Conservation (phyloP, 2,797 vertebrate species). For the Eidolon dupreanum region DNA sequence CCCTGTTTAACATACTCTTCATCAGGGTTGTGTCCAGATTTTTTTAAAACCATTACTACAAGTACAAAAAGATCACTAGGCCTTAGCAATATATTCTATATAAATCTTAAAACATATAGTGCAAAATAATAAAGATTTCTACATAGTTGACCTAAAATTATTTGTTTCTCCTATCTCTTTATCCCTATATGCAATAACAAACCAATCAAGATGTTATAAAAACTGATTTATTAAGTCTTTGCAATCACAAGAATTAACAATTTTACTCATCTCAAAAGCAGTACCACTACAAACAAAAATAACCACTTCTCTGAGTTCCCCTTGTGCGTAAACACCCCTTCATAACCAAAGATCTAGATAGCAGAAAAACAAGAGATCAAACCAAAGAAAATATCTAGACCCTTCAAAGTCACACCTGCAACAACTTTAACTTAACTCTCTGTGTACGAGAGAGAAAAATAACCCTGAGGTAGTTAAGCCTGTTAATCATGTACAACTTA, state of each 20-base stretch:
- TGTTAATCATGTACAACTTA: not conserved
- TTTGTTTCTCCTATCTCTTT: not conserved
- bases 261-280: constrained; percentile 24
- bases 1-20: not conserved
- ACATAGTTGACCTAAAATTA: not conserved
- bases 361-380: not conserved
- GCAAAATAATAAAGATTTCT: not conserved
- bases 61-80: not conserved
- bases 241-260: not conserved
- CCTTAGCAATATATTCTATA: not conserved
- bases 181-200: not conserved
- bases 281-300: not conserved
- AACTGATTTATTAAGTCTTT: not conserved
- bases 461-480: not conserved
- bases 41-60: not conserved
- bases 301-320: not conserved
- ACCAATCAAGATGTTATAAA: not conserved
- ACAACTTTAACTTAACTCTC: not conserved
- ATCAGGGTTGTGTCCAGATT: not conserved
- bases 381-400: not conserved
- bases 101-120: not conserved
- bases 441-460: not conserved
- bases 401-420: not conserved
- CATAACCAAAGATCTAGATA: not conserved
- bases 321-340: not conserved